These are phyloP conservation scores for Caenorhabditis sp. DNA, from an alignment of 2,888 invertebrate species.

Conservation along the genomic window DNA sequence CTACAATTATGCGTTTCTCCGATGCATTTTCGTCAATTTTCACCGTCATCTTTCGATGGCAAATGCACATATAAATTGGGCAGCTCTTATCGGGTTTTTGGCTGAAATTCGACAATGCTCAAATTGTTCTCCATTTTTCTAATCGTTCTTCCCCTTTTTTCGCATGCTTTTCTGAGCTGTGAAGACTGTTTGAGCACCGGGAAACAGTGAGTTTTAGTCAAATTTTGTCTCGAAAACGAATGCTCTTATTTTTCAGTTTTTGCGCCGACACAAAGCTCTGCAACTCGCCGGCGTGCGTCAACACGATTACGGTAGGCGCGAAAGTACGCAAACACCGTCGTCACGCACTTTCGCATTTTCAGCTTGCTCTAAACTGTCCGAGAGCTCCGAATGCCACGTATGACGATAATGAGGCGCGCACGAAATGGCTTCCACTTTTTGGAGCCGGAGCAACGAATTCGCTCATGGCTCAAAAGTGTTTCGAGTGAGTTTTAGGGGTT, in stretches of 20 bases:
- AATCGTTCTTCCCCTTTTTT: neutral
- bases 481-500: slow-evolving; percentile 35
- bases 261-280: slow-evolving; percentile 40
- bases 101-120: slow-evolving; percentile 21
- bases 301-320: slow-evolving; percentile 39
- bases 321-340: neutral
- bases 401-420: slow-evolving; percentile 40
- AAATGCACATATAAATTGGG: no score
- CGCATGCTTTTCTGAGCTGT: neutral
- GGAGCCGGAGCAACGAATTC: slow-evolving; percentile 48
- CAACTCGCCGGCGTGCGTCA: slow-evolving; percentile 23
- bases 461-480: slow-evolving; percentile 45
- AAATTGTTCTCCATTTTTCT: neutral
- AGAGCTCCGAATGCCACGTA: slow-evolving; percentile 31
- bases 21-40: no score
- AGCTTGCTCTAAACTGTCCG: slow-evolving; percentile 27
- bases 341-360: neutral
- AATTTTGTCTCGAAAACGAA: neutral
- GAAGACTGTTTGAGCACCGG: slow-evolving; percentile 14
- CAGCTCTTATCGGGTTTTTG: no score
- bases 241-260: slow-evolving; percentile 14
- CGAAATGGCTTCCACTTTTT: slow-evolving; percentile 51
- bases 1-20: no score
- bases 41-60: no score
- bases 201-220: slow-evolving; percentile 19